phyloP scores from a whole-genome alignment of 2,888 invertebrate species.

The Diplolepis rosae region DNA sequence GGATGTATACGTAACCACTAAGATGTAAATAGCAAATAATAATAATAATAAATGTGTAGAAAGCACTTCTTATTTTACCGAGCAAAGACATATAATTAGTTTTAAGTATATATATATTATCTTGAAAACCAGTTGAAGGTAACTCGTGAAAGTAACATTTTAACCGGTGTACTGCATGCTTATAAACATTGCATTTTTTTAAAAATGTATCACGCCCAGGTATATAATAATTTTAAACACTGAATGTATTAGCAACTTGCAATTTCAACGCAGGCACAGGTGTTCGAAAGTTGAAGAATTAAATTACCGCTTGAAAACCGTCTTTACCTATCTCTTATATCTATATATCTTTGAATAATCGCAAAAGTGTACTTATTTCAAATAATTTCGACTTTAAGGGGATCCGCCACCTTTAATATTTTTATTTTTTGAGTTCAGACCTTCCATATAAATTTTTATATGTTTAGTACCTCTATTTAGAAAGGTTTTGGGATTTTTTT shows the following conservation, averaged over 20 bases:
- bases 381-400: too few relatives aligned
- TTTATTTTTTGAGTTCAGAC: too few relatives aligned
- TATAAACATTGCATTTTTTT: neutral
- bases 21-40: constrained; percentile 19
- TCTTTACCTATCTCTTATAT: too few relatives aligned
- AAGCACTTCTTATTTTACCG: too few relatives aligned
- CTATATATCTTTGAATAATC: too few relatives aligned
- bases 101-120: neutral
- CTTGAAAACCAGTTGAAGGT: neutral
- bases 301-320: constrained; percentile 50
- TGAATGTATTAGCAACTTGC: neutral
- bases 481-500: too few relatives aligned
- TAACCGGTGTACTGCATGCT: neutral
- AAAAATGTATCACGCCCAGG: neutral
- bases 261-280: constrained; percentile 33
- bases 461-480: too few relatives aligned
- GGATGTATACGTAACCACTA: constrained; percentile 22
- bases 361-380: too few relatives aligned
- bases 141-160: neutral
- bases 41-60: neutral
- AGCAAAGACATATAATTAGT: too few relatives aligned
- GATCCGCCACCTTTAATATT: too few relatives aligned
- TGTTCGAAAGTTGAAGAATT: constrained; percentile 47
- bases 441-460: too few relatives aligned
- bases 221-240: neutral